A percentile compares a stretch with the other conserved stretches of the same genome.
Evolutionary conservation across 2,888 invertebrate genomes (phyloP).

Genomic region (Zaprionus bogoriensis): DNA sequence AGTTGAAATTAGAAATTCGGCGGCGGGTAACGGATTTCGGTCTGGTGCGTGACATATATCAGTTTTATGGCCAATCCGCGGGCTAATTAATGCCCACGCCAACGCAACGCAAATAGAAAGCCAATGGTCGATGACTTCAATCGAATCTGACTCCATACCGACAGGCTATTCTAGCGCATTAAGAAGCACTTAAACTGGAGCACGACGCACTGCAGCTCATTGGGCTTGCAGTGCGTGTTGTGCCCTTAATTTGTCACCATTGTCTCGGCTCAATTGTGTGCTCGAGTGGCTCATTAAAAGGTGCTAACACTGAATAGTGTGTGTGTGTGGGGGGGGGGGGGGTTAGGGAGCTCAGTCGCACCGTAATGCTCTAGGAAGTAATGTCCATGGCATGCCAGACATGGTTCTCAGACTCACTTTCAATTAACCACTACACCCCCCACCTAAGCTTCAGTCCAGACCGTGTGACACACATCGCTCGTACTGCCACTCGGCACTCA

Average conservation of each 20-base stretch:
- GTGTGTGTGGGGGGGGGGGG: too few species aligned
- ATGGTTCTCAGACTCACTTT: slow-evolving; percentile 70
- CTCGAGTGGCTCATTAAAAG: slow-evolving; percentile 22
- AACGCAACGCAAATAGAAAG: slow-evolving; percentile 64
- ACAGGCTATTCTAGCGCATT: slow-evolving; percentile 39
- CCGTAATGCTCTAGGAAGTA: slow-evolving; percentile 41
- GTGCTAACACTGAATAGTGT: too few species aligned
- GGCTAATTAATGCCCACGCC: slow-evolving; percentile 65
- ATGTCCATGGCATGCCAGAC: slow-evolving; percentile 1
- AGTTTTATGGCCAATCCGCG: slow-evolving; percentile 54
- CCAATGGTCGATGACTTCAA: slow-evolving; percentile 49
- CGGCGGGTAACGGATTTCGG: slow-evolving; percentile 27
- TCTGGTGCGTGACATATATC: slow-evolving; percentile 61
- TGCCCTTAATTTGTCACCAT: slow-evolving; percentile 56
- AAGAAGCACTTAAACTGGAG: slow-evolving; percentile 39
- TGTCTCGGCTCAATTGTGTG: background rate
- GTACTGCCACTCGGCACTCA: background rate
- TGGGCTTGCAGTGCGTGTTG: slow-evolving; percentile 40
- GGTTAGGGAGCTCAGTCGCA: background rate
- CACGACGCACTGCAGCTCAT: slow-evolving; percentile 27
- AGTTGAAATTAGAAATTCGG: slow-evolving; percentile 47
- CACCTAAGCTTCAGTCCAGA: background rate
- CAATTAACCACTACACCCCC: slow-evolving; percentile 51
- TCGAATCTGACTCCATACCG: slow-evolving; percentile 21
- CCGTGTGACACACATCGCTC: slow-evolving; percentile 59